phyloP scores from a whole-genome alignment of 2,113 vertebrate genomes.

The Sinocyclocheilus anshuiensis region DNA sequence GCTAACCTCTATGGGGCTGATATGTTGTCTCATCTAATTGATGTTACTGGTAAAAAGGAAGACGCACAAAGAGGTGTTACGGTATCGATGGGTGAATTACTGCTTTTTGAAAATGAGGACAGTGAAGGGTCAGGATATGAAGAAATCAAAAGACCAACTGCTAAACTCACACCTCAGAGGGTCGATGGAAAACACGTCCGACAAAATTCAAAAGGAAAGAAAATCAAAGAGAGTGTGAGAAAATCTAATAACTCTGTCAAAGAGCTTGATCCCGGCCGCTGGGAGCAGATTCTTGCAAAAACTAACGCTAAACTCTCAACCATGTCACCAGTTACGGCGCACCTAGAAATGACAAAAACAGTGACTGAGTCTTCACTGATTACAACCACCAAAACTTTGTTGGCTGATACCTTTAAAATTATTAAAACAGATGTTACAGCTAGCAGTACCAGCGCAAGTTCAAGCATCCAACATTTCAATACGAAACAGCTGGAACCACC shows the following conservation, averaged over 20 bases:
- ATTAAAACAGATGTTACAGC: slow-evolving; percentile 10
- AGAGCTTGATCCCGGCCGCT: slow-evolving; percentile 73
- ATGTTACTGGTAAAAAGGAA: slow-evolving; percentile 61
- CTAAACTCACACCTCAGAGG: slow-evolving; percentile 65
- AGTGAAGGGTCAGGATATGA: slow-evolving; percentile 76
- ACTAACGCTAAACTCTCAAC: slow-evolving; percentile 65
- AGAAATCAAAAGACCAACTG: slow-evolving; percentile 65
- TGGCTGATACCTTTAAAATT: slow-evolving; percentile 8
- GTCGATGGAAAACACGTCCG: slow-evolving; percentile 50
- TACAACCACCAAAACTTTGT: slow-evolving; percentile 36
- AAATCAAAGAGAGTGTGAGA: slow-evolving; percentile 66
- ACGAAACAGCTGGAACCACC: slow-evolving; percentile 4
- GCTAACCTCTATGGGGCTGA: slow-evolving; percentile 78
- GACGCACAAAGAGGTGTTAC: slow-evolving; percentile 52
- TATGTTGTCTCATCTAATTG: slow-evolving; percentile 75
- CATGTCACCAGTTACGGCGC: slow-evolving; percentile 29
- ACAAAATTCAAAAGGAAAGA: slow-evolving; percentile 57
- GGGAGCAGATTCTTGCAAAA: slow-evolving; percentile 74
- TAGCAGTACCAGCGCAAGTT: slow-evolving; percentile 29
- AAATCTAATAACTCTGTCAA: slow-evolving; percentile 75
- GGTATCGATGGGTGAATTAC: slow-evolving; percentile 32
- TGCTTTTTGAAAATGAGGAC: slow-evolving; percentile 52
- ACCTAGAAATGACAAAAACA: slow-evolving; percentile 7
- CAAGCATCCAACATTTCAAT: slow-evolving; percentile 17
- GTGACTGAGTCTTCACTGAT: slow-evolving; percentile 45